These are phyloP conservation scores for Conus canariensis DNA, from an alignment of 2,888 invertebrate species.

Conservation along the genomic window DNA sequence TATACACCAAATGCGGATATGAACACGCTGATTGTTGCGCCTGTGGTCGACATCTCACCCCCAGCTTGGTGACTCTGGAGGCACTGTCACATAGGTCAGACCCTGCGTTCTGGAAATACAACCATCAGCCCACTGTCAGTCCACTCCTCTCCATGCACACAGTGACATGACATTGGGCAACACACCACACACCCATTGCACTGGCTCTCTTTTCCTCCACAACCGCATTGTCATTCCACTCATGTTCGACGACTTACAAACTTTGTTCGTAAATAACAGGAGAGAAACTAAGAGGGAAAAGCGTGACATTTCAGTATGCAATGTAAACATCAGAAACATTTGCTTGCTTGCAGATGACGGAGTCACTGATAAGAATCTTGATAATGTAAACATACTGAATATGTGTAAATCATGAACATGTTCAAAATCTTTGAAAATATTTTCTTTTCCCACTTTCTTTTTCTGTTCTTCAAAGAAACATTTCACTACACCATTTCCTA, in stretches of 20 bases:
- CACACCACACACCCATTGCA: neutral
- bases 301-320: neutral
- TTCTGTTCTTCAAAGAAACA: too few relatives aligned
- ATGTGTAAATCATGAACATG: too few relatives aligned
- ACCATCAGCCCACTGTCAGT: constrained; percentile 44
- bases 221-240: neutral
- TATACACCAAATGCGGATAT: neutral
- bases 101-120: constrained; percentile 44
- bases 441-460: too few relatives aligned
- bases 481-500: too few relatives aligned
- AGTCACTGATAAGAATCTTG: too few relatives aligned
- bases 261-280: neutral
- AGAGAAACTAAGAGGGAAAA: neutral
- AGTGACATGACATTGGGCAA: constrained; percentile 15
- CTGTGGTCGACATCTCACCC: constrained; percentile 46
- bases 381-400: too few relatives aligned
- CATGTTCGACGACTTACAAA: neutral
- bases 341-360: too few relatives aligned
- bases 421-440: too few relatives aligned
- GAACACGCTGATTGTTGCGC: neutral
- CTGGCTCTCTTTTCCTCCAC: neutral
- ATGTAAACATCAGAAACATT: neutral
- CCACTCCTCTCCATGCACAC: neutral
- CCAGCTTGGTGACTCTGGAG: constrained; percentile 57
- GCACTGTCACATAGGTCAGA: constrained; percentile 56